Conservation (phyloP, 92 coral and sea anemone genomes). For the Hydrozoanthus gracilis region DNA sequence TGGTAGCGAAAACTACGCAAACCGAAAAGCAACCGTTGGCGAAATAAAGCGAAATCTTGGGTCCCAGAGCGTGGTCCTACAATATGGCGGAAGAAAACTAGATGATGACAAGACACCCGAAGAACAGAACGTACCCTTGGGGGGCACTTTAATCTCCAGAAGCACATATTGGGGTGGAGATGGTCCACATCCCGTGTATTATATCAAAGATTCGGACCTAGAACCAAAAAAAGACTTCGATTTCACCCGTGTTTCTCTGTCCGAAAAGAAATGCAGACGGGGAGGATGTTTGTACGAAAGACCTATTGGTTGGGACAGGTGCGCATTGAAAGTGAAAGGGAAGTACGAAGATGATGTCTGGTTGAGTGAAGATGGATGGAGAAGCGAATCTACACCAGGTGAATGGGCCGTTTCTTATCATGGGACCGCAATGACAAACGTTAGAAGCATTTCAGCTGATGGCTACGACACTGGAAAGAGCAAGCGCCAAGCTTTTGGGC, state of each 20-base stretch:
- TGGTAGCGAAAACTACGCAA: no score
- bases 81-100: slow-evolving; percentile 22
- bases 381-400: slow-evolving; percentile 35
- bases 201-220: neutral
- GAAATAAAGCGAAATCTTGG: no score
- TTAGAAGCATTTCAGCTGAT: slow-evolving; percentile 18
- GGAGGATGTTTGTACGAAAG: slow-evolving; percentile 44
- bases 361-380: slow-evolving; percentile 57
- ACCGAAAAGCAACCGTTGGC: no score
- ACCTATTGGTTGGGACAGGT: slow-evolving; percentile 64
- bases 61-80: neutral
- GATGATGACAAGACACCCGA: slow-evolving; percentile 12
- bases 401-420: slow-evolving; percentile 73
- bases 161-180: neutral
- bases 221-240: slow-evolving; percentile 18
- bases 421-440: slow-evolving; percentile 33
- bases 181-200: slow-evolving; percentile 26
- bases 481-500: slow-evolving; percentile 19
- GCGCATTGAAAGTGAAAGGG: slow-evolving; percentile 58
- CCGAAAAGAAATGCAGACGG: slow-evolving; percentile 12
- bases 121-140: slow-evolving; percentile 9
- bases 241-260: neutral
- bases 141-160: neutral
- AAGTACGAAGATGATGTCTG: slow-evolving; percentile 50
- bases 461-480: slow-evolving; percentile 46